phyloP scores from a whole-genome alignment of 2,888 invertebrate species.

The Lypha dubia region DNA sequence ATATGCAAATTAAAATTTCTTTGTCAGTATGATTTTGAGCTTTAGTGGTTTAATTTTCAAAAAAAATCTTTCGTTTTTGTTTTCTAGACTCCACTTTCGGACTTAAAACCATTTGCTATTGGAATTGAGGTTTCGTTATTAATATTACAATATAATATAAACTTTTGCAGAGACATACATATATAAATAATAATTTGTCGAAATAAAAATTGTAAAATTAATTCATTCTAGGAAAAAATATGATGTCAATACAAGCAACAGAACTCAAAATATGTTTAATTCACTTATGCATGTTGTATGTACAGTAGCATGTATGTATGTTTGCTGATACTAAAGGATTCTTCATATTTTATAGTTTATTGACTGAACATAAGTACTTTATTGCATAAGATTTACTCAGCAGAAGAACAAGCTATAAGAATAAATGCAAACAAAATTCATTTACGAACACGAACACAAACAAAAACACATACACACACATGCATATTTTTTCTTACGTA shows the following conservation, averaged over 20 bases:
- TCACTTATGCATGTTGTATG: neutral
- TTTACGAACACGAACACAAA: neutral
- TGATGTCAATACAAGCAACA: neutral
- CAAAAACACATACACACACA: neutral
- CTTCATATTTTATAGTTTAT: slow-evolving; percentile 46
- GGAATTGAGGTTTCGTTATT: no score
- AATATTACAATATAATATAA: neutral
- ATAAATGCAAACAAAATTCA: slow-evolving; percentile 56
- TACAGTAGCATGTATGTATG: neutral
- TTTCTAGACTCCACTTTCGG: no score
- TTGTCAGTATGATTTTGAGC: no score
- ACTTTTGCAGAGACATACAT: neutral
- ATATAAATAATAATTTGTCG: no score
- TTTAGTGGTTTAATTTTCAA: no score
- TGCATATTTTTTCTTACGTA: neutral
- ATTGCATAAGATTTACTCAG: slow-evolving; percentile 61
- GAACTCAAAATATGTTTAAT: slow-evolving; percentile 25
- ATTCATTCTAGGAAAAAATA: neutral
- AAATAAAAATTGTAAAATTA: neutral
- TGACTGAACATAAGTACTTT: slow-evolving; percentile 65
- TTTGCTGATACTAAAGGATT: slow-evolving; percentile 4
- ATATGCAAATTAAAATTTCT: no score
- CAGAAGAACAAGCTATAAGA: slow-evolving; percentile 48
- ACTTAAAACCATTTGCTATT: no score
- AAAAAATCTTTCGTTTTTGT: no score